These are phyloP conservation scores for Heterodera filipjevi DNA, from an alignment of 2,888 invertebrate species.

Conservation along the genomic window DNA sequence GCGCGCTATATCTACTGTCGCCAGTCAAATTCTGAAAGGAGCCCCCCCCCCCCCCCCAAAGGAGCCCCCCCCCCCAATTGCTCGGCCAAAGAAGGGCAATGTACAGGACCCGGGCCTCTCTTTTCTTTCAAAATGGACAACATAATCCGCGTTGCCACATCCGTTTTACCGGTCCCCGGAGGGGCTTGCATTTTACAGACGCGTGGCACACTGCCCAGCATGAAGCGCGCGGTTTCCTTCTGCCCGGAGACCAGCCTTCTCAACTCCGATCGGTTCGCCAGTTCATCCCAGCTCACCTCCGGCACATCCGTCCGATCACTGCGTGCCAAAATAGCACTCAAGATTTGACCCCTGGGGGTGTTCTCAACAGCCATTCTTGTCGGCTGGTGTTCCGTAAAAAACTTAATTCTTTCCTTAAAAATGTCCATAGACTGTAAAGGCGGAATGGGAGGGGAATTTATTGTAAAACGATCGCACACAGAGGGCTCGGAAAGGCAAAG, in stretches of 20 bases:
- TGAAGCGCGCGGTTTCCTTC: background rate
- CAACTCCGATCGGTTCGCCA: background rate
- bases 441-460: too few species aligned
- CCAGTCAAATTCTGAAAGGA: too few species aligned
- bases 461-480: too few species aligned
- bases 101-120: slow-evolving; percentile 12
- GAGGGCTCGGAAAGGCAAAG: too few species aligned
- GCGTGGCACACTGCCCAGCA: background rate
- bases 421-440: background rate
- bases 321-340: background rate
- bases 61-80: too few species aligned
- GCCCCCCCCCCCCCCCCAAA: too few species aligned
- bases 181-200: background rate
- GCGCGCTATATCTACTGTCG: too few species aligned
- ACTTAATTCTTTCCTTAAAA: background rate
- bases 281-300: background rate
- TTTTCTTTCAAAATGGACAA: background rate
- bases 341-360: background rate
- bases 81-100: too few species aligned
- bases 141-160: background rate
- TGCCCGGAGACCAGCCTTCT: background rate
- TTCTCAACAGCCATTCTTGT: background rate
- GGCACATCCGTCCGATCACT: background rate
- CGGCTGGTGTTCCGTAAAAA: background rate
- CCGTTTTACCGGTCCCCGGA: background rate